These are phyloP conservation scores for Caenorhabditis uteleia DNA, from an alignment of 2,888 invertebrate species.

Conservation along the genomic window DNA sequence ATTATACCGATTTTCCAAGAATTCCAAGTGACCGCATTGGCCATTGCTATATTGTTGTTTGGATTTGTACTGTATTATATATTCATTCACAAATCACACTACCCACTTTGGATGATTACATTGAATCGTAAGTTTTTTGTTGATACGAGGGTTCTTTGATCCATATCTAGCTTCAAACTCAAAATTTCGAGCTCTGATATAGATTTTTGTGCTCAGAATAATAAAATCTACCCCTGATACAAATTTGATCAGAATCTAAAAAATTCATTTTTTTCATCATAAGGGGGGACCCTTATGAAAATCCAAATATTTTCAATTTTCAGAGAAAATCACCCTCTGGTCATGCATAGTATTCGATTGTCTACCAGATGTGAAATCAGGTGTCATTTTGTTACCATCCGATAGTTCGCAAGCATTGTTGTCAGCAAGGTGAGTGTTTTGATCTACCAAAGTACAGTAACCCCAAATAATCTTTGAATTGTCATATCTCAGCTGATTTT, in stretches of 20 bases:
- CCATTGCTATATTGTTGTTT: conserved; percentile 57
- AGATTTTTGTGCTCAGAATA: no score
- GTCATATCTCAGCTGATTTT: no score
- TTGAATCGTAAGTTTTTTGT: conserved; percentile 49
- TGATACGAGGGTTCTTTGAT: background rate
- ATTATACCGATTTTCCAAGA: conserved; percentile 66
- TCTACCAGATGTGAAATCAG: conserved; percentile 62
- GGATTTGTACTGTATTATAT: conserved; percentile 65
- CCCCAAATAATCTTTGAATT: no score
- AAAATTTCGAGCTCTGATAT: no score
- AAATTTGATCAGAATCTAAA: no score
- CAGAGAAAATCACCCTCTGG: conserved; percentile 55
- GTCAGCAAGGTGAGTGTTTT: conserved; percentile 26
- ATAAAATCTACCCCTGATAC: no score
- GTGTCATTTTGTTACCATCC: conserved; percentile 43
- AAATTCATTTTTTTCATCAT: no score
- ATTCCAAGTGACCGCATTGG: conserved; percentile 61
- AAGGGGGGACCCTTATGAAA: no score
- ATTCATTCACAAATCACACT: conserved; percentile 53
- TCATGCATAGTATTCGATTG: conserved; percentile 64
- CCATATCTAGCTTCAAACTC: no score
- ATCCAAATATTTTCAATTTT: conserved; percentile 21
- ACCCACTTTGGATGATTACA: conserved; percentile 47
- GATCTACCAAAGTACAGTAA: background rate
- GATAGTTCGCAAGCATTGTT: conserved; percentile 64